phyloP scores from a whole-genome alignment of 2,888 invertebrate genomes.

The Stramonita haemastoma region DNA sequence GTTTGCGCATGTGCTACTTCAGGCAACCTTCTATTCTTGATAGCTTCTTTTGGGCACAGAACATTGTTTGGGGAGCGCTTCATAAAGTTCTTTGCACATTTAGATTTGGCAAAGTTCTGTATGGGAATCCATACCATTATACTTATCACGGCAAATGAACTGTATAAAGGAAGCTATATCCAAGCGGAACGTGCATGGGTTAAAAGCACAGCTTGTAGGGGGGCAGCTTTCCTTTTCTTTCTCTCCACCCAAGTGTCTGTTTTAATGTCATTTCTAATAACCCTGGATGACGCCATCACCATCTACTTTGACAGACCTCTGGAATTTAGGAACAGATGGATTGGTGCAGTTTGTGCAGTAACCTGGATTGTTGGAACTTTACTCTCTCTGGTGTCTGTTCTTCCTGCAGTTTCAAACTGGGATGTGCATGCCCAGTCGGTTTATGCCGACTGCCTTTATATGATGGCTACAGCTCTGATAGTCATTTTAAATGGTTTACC shows the following conservation, averaged over 20 bases:
- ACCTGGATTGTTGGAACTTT: not conserved
- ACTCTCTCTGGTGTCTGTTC: not conserved
- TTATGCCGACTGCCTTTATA: not conserved
- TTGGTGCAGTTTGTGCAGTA: not conserved
- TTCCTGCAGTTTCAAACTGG: not conserved
- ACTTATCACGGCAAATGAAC: not conserved
- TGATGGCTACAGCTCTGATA: not conserved
- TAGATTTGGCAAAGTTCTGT: not conserved
- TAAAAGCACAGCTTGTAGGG: not conserved
- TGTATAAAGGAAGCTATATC: not conserved
- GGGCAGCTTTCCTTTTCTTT: not conserved
- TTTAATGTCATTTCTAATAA: not conserved
- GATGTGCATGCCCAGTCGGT: not conserved
- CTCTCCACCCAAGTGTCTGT: not conserved
- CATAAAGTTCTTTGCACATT: not conserved
- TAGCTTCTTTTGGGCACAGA: not conserved
- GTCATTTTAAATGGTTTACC: not conserved
- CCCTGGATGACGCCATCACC: not conserved
- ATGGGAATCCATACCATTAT: not conserved
- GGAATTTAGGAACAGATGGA: not conserved
- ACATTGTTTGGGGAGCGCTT: not conserved
- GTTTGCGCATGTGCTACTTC: not conserved
- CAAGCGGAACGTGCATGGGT: not conserved
- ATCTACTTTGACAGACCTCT: not conserved
- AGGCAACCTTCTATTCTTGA: not conserved